Base-by-base conservation (phyloP, 2,113 vertebrate species). In the Epinephelus moara region DNA sequence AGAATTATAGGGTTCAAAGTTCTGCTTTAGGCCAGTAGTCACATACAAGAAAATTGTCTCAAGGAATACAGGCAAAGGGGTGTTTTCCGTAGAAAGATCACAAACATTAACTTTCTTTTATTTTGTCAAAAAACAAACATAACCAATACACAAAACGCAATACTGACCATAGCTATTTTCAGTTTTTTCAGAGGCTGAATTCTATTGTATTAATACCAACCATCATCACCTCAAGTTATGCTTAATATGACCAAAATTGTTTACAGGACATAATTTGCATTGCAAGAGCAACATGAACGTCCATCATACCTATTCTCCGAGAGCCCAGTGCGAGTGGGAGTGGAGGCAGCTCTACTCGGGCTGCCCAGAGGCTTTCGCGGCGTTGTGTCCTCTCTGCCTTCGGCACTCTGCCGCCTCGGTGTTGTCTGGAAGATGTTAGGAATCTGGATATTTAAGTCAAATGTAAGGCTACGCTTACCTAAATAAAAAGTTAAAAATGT, bases 271-370 rank as follows among this genome's bases (percentile, higher is more conserved):
- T 52, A 9, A 23, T 23, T 55, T 18, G 3, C n/a, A 56, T 17
- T 10, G 17, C 1, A 55, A 61, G 2, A 14, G 17, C 30, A 62
- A 25, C n/a, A 30, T 30, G 5, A 40, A 27, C 19, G 40, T 59
- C 30, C 76, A 45, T 92, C 76, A 4, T 64, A 99, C 98, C 97
- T 96, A 85, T 96, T 99, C 92, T 99, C 98, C 73, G 96, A 94
- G 63, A 97, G 92, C n/a, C 97, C 96, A 0, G 94, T 89, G 57
- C 97, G 96, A 80, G 96, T 96, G 37, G 97, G 95, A 21, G 95
- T 96, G 53, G 97, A 94, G 2, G 95, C 74, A 0, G 94, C 93
- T 93, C 97, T 95, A 0, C 96, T 94, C 12, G 97, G 96, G 85
- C 88, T 97, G 62, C 96, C 94, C 70, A 98, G 94, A 57, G 96